These are phyloP conservation scores for Apostichopus californicus DNA, from an alignment of 35 echinoderm and acorn worm species.

Conservation along the genomic window DNA sequence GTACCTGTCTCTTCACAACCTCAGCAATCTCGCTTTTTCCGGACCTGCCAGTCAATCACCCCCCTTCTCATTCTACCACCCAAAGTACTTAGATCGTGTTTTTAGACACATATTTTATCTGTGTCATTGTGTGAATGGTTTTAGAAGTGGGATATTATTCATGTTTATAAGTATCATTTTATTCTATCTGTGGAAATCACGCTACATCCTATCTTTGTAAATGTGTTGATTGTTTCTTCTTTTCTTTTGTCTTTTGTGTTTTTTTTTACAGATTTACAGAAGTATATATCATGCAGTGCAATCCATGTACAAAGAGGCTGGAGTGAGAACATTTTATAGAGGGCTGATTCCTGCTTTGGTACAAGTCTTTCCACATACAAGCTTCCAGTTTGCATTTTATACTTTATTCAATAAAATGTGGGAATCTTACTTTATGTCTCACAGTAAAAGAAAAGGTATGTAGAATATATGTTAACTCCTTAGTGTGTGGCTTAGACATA, in stretches of 20 bases:
- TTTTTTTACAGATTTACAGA: constrained; percentile 68
- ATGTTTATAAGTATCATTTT: too few species aligned
- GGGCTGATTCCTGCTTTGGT: constrained; percentile 82
- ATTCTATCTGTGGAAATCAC: too few species aligned
- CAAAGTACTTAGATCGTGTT: too few species aligned
- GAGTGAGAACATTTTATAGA: constrained; percentile 86
- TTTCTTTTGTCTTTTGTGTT: too few species aligned
- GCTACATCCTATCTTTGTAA: too few species aligned
- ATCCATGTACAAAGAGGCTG: constrained; percentile 84
- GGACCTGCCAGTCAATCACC: too few species aligned
- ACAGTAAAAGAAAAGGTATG: background rate
- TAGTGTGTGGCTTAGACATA: too few species aligned
- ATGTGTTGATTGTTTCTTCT: too few species aligned
- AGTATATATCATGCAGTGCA: constrained; percentile 65
- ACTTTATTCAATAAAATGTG: constrained; percentile 56
- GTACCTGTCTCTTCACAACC: too few species aligned
- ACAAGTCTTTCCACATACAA: constrained; percentile 76
- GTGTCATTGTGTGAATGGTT: background rate
- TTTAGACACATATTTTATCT: too few species aligned
- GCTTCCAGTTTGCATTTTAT: constrained; percentile 98
- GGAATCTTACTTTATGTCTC: background rate
- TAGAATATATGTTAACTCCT: background rate
- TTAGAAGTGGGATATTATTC: background rate
- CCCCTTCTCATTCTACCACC: too few species aligned
- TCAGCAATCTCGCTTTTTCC: too few species aligned